Percentiles rank a stretch among this genome's conserved stretches.
Evolutionary conservation across 2,797 vertebrate species (phyloP).

Genomic region (Hipposideros larvatus): DNA sequence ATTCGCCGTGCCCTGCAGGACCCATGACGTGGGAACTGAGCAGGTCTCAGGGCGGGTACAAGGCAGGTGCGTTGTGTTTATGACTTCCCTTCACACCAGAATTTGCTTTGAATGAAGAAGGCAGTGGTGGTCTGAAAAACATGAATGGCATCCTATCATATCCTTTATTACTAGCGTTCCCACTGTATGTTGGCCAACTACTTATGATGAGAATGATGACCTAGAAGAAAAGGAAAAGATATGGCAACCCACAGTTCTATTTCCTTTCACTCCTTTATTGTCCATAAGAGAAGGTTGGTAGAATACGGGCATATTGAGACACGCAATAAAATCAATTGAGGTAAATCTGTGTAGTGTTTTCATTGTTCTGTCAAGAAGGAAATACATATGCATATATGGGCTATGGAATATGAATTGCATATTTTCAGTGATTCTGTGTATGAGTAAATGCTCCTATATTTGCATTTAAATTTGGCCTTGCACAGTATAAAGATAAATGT

Average conservation of each 20-base stretch:
- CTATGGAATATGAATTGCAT: not conserved
- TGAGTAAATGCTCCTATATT: not conserved
- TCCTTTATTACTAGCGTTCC: not conserved
- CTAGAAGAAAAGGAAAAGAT: not conserved
- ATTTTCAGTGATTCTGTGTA: not conserved
- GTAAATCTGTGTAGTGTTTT: not conserved
- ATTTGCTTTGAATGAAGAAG: not conserved
- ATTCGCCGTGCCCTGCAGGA: not conserved
- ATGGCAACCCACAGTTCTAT: not conserved
- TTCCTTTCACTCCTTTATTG: not conserved
- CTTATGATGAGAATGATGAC: not conserved
- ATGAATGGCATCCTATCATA: accelerated
- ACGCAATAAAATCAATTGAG: not conserved
- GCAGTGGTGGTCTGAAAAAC: not conserved
- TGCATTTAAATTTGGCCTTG: not conserved
- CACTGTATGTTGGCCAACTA: not conserved
- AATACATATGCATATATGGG: not conserved
- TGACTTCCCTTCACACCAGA: not conserved
- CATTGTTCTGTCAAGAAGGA: not conserved
- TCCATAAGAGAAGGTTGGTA: not conserved
- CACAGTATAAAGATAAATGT: not conserved
- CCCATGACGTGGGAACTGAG: not conserved
- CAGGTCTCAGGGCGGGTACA: accelerated
- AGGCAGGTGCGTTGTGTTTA: not conserved
- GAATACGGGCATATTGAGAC: not conserved